Evolutionary conservation across 2,113 vertebrate species (phyloP).

Genomic region (Brachypodius melanocephalos): DNA sequence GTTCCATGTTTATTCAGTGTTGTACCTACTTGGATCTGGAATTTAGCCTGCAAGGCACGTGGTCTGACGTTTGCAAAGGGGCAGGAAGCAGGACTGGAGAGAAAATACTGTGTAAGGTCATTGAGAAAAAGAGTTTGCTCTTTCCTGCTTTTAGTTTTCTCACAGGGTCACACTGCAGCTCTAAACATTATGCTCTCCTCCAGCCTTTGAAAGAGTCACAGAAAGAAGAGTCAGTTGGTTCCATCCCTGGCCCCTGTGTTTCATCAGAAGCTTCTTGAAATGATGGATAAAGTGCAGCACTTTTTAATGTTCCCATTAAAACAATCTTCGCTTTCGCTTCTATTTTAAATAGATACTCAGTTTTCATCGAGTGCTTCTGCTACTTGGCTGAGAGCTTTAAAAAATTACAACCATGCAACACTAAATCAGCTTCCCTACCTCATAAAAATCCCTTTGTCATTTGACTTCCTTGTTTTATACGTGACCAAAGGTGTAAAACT

Average conservation of each 20-base stretch:
- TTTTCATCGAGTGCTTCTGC: neutral
- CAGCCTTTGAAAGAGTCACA: neutral
- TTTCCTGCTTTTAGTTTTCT: neutral
- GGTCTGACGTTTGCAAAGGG: constrained; percentile 67
- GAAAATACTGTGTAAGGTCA: neutral
- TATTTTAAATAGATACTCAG: neutral
- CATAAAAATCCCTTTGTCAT: neutral
- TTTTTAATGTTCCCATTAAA: neutral
- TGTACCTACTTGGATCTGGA: constrained; percentile 59
- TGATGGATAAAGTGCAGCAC: neutral
- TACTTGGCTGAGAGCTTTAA: neutral
- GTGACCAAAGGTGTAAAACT: neutral
- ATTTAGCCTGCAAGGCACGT: constrained; percentile 63
- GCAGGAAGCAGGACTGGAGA: neutral
- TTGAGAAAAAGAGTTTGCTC: neutral
- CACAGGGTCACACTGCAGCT: rapidly evolving
- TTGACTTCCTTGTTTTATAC: neutral
- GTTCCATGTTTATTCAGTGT: constrained; percentile 71
- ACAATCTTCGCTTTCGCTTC: neutral
- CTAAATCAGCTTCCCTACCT: neutral
- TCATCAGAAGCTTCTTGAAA: neutral
- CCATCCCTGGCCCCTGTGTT: neutral
- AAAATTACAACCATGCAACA: neutral
- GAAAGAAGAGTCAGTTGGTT: neutral
- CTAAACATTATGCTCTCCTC: rapidly evolving